Conservation (phyloP, 2,113 vertebrate genomes). For the Scortum barcoo region DNA sequence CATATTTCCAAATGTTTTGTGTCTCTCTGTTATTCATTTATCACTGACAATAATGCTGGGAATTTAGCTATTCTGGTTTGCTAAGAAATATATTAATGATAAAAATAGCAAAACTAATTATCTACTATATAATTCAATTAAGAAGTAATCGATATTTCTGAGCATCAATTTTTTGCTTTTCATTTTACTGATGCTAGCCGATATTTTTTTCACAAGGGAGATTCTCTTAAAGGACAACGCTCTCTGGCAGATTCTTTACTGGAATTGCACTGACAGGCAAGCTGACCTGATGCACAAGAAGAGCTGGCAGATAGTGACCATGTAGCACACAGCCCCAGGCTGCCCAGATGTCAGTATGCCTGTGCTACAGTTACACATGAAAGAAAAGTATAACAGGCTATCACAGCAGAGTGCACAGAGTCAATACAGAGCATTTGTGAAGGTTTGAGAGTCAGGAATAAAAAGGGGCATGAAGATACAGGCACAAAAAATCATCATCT, state of each 20-base stretch:
- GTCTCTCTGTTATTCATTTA: background rate
- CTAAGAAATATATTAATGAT: background rate
- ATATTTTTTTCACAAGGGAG: background rate
- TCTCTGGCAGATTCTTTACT: background rate
- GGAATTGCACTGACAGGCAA: conserved; percentile 12
- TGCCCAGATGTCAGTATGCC: conserved; percentile 21
- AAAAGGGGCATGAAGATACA: conserved; percentile 3
- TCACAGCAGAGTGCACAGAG: conserved; percentile 1
- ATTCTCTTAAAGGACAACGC: background rate
- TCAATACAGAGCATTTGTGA: background rate
- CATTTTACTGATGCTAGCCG: background rate
- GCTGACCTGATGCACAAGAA: conserved; percentile 24
- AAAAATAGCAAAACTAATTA: background rate
- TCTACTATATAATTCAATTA: background rate
- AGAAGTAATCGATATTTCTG: background rate
- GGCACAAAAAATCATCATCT: background rate
- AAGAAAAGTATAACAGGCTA: conserved; percentile 1
- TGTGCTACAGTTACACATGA: conserved; percentile 20
- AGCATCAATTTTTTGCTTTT: conserved; percentile 1
- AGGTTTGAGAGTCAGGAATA: background rate
- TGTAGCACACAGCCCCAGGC: conserved; percentile 20
- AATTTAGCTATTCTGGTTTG: background rate
- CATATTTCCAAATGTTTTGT: background rate
- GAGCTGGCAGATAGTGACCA: conserved; percentile 43
- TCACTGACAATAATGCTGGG: background rate